Evolutionary conservation across 2,888 invertebrate species (phyloP).

Genomic region (Laspeyria flexula): DNA sequence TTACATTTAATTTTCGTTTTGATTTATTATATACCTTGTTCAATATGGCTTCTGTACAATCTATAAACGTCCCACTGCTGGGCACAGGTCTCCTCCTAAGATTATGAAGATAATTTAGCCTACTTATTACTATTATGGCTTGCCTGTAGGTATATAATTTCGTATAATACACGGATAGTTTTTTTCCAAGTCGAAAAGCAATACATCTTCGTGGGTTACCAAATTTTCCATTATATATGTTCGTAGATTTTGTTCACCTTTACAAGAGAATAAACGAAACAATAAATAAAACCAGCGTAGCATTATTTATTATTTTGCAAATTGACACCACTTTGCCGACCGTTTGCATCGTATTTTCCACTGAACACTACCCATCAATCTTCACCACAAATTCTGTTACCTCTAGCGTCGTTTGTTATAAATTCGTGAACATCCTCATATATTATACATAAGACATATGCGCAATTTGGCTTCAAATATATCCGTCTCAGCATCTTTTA

Average conservation of each 20-base stretch:
- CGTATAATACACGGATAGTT: too few relatives aligned
- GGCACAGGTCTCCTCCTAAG: too few relatives aligned
- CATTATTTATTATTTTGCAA: slow-evolving; percentile 15
- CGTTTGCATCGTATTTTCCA: neutral
- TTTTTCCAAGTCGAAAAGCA: too few relatives aligned
- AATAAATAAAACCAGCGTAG: slow-evolving; percentile 11
- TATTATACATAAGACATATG: slow-evolving; percentile 22
- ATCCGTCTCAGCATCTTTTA: slow-evolving; percentile 29
- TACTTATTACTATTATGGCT: too few relatives aligned
- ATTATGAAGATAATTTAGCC: too few relatives aligned
- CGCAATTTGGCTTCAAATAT: slow-evolving; percentile 33
- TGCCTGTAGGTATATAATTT: too few relatives aligned
- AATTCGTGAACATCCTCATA: slow-evolving; percentile 26
- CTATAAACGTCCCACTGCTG: too few relatives aligned
- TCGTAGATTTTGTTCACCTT: too few relatives aligned
- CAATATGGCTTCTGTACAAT: too few relatives aligned
- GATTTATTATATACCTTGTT: too few relatives aligned
- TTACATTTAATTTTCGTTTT: too few relatives aligned
- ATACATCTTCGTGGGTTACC: too few relatives aligned
- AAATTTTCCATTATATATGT: neutral
- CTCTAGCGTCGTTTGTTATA: slow-evolving; percentile 23
- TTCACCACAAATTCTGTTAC: slow-evolving; percentile 12
- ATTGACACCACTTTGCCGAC: slow-evolving; percentile 7
- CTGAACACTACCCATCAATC: slow-evolving; percentile 13
- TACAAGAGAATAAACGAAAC: neutral